Conservation (phyloP, 2,888 invertebrate species). For the Diplazon laetatorius region DNA sequence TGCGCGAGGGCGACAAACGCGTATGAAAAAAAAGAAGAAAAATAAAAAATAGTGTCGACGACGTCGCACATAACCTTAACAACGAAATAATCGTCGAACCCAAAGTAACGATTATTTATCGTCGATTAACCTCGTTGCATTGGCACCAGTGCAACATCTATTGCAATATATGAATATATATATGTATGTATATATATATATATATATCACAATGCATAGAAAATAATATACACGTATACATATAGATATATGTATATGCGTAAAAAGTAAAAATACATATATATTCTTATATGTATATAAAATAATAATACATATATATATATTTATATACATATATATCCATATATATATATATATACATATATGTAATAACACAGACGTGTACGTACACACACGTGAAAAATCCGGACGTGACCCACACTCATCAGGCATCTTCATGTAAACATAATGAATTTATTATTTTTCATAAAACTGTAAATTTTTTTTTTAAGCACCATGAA, state of each 20-base stretch:
- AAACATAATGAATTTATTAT: constrained; percentile 50
- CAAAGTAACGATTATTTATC: constrained; percentile 27
- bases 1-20: no score
- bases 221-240: no score
- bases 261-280: no score
- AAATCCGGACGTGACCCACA: constrained; percentile 53
- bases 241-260: neutral
- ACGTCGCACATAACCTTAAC: constrained; percentile 23
- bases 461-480: constrained; percentile 1
- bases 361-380: neutral
- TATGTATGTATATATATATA: neutral
- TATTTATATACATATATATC: neutral
- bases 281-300: neutral
- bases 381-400: constrained; percentile 9
- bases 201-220: neutral
- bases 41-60: constrained; percentile 3
- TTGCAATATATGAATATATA: constrained; percentile 13
- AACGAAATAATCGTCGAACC: constrained; percentile 2
- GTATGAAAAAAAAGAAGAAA: no score
- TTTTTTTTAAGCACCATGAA: neutral
- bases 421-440: constrained; percentile 57
- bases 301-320: no score
- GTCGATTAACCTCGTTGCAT: constrained; percentile 12
- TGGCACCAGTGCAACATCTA: constrained; percentile 32
- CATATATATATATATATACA: neutral